Conservation (phyloP, 2,888 invertebrate genomes). For the Microdon myrmicae region DNA sequence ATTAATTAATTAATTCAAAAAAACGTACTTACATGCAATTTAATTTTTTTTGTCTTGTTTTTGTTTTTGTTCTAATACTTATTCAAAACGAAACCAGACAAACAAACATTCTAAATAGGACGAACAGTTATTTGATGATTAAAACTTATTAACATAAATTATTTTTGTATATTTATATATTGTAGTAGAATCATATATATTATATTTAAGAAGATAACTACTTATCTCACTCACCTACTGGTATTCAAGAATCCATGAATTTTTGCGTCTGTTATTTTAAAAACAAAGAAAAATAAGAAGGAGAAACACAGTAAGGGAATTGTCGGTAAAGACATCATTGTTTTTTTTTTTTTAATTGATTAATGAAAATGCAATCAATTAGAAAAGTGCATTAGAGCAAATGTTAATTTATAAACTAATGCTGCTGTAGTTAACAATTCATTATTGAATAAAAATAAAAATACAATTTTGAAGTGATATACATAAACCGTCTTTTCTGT, state of each 20-base stretch:
- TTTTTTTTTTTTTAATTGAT: constrained; percentile 30
- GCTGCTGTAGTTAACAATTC: constrained; percentile 51
- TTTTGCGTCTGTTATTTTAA: too few species aligned
- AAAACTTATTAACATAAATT: constrained; percentile 32
- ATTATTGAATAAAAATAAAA: constrained; percentile 40
- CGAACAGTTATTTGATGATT: constrained; percentile 15
- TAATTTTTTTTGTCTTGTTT: too few species aligned
- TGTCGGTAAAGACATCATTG: constrained; percentile 26
- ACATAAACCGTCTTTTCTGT: background rate
- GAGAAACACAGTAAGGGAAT: too few species aligned
- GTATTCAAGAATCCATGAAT: too few species aligned
- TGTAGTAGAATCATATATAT: background rate
- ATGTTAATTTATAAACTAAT: constrained; percentile 45
- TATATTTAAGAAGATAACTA: too few species aligned
- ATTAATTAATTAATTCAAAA: constrained; percentile 10
- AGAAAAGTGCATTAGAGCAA: constrained; percentile 48
- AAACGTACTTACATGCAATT: constrained; percentile 19
- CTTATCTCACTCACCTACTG: too few species aligned
- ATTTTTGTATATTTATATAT: constrained; percentile 39
- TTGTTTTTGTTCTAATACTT: too few species aligned
- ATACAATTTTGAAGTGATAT: background rate
- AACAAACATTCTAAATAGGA: constrained; percentile 12
- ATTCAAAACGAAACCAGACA: constrained; percentile 46
- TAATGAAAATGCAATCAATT: constrained; percentile 36
- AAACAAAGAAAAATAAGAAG: constrained; percentile 4